Conservation (phyloP, 2,888 invertebrate genomes). For the Mythimna vitellina region DNA sequence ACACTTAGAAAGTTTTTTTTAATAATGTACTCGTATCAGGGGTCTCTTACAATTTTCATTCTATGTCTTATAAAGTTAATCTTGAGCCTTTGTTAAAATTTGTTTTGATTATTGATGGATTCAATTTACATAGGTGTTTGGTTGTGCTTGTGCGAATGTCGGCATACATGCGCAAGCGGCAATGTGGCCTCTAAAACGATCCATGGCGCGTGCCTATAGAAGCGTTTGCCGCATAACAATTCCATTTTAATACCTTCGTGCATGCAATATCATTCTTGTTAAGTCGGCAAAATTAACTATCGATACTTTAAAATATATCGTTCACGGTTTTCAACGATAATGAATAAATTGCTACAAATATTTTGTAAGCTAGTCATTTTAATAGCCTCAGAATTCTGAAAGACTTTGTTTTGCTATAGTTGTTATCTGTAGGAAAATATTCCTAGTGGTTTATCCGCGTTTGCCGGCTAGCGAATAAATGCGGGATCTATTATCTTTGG, state of each 20-base stretch:
- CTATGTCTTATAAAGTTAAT: constrained; percentile 1
- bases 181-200: constrained; percentile 72
- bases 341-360: constrained; percentile 51
- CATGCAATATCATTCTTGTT: constrained; percentile 68
- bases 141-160: constrained; percentile 64
- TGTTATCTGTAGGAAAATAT: constrained; percentile 32
- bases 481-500: constrained; percentile 56
- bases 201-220: constrained; percentile 81
- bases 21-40: neutral
- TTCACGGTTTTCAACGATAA: constrained; percentile 35
- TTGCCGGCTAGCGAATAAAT: constrained; percentile 47
- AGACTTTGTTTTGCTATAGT: constrained; percentile 1
- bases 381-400: constrained; percentile 8
- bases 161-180: constrained; percentile 67
- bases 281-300: constrained; percentile 60
- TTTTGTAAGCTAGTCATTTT: constrained; percentile 37
- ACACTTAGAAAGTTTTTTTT: constrained; percentile 44
- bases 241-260: constrained; percentile 66
- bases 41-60: constrained; percentile 10
- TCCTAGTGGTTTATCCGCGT: constrained; percentile 20
- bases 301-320: constrained; percentile 39
- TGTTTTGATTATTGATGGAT: constrained; percentile 47
- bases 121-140: constrained; percentile 64
- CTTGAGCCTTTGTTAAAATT: constrained; percentile 28
- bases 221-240: constrained; percentile 82